Percentiles rank a stretch among this genome's conserved stretches.
Evolutionary conservation across 2,888 invertebrate genomes (phyloP).

Genomic region (Octodonta nipae): DNA sequence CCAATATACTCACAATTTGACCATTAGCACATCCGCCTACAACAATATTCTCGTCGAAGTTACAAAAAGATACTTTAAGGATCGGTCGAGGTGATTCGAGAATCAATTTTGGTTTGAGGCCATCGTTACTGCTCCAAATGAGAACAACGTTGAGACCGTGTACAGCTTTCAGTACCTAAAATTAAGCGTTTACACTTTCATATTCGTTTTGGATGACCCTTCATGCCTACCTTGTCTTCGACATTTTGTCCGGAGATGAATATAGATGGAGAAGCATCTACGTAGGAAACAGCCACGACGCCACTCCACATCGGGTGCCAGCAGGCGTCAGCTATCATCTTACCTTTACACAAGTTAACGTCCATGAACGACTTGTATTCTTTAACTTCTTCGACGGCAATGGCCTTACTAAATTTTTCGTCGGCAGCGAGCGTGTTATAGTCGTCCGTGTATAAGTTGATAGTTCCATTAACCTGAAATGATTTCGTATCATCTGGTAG

Average conservation of each 20-base stretch:
- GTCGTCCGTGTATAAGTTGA: slow-evolving; percentile 52
- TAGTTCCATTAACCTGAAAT: slow-evolving; percentile 26
- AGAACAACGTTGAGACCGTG: slow-evolving; percentile 53
- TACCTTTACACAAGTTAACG: slow-evolving; percentile 48
- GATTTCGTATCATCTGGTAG: no score
- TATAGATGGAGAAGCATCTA: slow-evolving; percentile 42
- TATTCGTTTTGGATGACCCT: background rate
- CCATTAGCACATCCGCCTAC: slow-evolving; percentile 62
- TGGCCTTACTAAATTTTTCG: slow-evolving; percentile 30
- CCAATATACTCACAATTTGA: slow-evolving; percentile 38
- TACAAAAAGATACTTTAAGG: slow-evolving; percentile 52
- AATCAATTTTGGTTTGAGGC: slow-evolving; percentile 53
- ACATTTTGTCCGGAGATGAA: slow-evolving; percentile 28
- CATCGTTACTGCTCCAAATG: slow-evolving; percentile 63
- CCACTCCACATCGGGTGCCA: slow-evolving; percentile 65
- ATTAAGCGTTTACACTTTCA: slow-evolving; percentile 4
- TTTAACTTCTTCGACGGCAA: slow-evolving; percentile 28
- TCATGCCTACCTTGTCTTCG: slow-evolving; percentile 15
- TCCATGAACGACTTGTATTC: slow-evolving; percentile 54
- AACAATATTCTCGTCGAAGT: slow-evolving; percentile 52
- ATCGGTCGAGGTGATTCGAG: slow-evolving; percentile 56
- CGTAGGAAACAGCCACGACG: slow-evolving; percentile 52
- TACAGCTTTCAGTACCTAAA: slow-evolving; percentile 32
- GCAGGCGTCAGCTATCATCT: slow-evolving; percentile 48
- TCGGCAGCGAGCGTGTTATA: slow-evolving; percentile 30